Percentiles rank a stretch among this genome's conserved stretches.
Conservation (phyloP, 1,140 invertebrate genomes). For the Dendroctonus ponderosae region DNA sequence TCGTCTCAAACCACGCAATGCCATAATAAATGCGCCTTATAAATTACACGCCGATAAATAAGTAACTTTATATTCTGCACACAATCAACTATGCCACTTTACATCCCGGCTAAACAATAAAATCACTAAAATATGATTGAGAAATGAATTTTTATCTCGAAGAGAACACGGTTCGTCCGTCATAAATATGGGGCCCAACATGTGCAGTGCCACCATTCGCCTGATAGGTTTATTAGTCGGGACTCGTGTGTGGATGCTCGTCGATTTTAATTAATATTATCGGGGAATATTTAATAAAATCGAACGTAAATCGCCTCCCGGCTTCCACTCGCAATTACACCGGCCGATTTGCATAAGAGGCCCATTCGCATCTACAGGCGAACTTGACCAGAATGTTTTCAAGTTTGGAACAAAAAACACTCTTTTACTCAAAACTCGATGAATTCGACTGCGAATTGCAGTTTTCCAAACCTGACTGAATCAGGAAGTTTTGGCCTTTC, state of each 20-base stretch:
- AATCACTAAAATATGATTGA: slow-evolving; percentile 53
- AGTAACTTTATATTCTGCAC: slow-evolving; percentile 52
- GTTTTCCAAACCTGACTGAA: too few relatives aligned
- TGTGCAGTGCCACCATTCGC: slow-evolving; percentile 29
- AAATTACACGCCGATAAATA: slow-evolving; percentile 52
- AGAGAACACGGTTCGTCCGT: slow-evolving; percentile 43
- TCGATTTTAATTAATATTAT: slow-evolving; percentile 33
- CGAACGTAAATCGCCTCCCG: slow-evolving; percentile 14
- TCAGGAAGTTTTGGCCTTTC: too few relatives aligned
- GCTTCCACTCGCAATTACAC: too few relatives aligned
- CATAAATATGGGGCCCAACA: slow-evolving; percentile 46
- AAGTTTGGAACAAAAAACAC: too few relatives aligned
- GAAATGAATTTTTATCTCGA: slow-evolving; percentile 49
- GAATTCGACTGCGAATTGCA: too few relatives aligned
- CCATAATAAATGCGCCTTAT: slow-evolving; percentile 51
- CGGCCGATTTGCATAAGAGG: too few relatives aligned
- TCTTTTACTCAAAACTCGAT: too few relatives aligned
- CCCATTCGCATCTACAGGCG: too few relatives aligned
- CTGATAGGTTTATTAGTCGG: slow-evolving; percentile 33
- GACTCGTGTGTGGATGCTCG: slow-evolving; percentile 25
- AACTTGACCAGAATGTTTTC: too few relatives aligned
- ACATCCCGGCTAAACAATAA: slow-evolving; percentile 51
- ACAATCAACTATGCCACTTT: slow-evolving; percentile 52
- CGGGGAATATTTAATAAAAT: slow-evolving; percentile 36
- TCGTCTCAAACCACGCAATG: slow-evolving; percentile 46